Base-by-base conservation (phyloP, 2,888 invertebrate genomes). In the Agapostemon virescens region DNA sequence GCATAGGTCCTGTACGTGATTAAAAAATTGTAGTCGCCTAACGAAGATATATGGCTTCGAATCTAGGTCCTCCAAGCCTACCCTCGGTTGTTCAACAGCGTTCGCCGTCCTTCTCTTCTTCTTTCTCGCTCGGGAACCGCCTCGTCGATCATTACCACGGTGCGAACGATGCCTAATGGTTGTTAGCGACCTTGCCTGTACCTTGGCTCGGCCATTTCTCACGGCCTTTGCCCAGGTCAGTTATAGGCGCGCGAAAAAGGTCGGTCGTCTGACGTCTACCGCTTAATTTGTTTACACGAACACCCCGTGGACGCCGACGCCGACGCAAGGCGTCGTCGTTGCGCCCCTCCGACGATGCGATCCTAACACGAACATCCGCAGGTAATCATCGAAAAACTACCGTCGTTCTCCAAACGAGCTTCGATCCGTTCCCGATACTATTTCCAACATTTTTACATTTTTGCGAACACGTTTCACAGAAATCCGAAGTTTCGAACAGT, bases 201-300 rank as follows among this genome's bases (percentile, higher is more conserved):
- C 85, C 88, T 85, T 86, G 86, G 85, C 85, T 85, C 85, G 84
- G 85, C 83, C 86, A 86, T 87, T 87, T 85, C 87, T 86, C 86
- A 85, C 83, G 84, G 84, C 85, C 78, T 85, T 87, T 86, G 85
- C 81, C 87, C 86, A 83, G 88, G 88, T 89, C 88, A 86, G 87
- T 88, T 87, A 85, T 86, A 86, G 78, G 78, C 74, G 81, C 83
- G 82, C 66, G 73, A 81, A 86, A 79, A 82, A 82, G 85, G 84
- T 79, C 84, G 82, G 76, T 79, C 82, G 78, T 83, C 79, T 69
- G 74, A 67, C 82, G 79, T 83, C 79, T 63, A 42, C 71, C 58
- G 79, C 72, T 81, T 86, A 79, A 85, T 88, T 85, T 85, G 86
- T 83, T 86, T 87, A 85, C 76, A 74, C 45, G 73, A 78, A 69